Evolutionary conservation across 2,797 vertebrate genomes (phyloP).

Genomic region (Capromys pilorides): DNA sequence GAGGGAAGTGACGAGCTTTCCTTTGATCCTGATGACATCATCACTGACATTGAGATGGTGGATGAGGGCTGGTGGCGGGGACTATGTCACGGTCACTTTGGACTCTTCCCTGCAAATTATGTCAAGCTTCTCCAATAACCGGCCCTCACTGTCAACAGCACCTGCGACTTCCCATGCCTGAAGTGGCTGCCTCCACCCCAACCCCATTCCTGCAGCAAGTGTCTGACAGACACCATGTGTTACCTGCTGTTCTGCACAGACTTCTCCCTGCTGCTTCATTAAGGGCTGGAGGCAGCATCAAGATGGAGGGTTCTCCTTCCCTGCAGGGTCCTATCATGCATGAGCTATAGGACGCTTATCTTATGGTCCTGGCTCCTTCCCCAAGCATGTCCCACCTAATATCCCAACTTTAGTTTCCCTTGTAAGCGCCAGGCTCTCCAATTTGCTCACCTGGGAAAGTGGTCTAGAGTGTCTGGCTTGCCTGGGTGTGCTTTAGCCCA

Average conservation of each 20-base stretch:
- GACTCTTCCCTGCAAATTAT: conserved; percentile 94
- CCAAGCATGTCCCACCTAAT: background rate
- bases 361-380: background rate
- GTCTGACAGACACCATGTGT: background rate
- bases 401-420: background rate
- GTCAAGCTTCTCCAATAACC: conserved; percentile 89
- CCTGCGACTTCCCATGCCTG: background rate
- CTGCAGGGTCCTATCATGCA: background rate
- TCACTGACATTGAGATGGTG: conserved; percentile 95
- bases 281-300: background rate
- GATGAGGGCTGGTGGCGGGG: conserved; percentile 97
- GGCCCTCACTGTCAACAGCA: no score
- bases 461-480: background rate
- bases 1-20: conserved; percentile 96
- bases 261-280: background rate
- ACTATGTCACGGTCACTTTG: conserved; percentile 87
- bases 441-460: background rate
- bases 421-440: background rate
- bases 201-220: background rate
- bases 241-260: background rate
- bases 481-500: conserved; percentile 7
- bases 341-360: background rate
- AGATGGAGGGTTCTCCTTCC: background rate
- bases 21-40: conserved; percentile 92
- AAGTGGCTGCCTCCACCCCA: background rate